Evolutionary conservation across 2,797 vertebrate species (phyloP).

Genomic region (Triplophysa yarkandensis): DNA sequence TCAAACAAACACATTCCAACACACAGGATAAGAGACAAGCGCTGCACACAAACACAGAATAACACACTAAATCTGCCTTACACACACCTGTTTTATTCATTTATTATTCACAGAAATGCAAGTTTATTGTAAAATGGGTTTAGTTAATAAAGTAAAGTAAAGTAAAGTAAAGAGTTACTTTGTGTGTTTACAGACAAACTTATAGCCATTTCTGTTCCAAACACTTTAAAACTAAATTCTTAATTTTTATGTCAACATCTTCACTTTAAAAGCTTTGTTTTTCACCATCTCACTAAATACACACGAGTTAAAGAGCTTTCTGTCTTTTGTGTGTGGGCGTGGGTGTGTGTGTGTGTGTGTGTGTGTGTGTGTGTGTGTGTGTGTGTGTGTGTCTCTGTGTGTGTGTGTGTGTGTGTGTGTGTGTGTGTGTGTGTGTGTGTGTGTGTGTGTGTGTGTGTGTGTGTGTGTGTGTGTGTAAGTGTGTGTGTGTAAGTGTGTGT

Average conservation of each 20-base stretch:
- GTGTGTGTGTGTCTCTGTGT: no score
- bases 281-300: neutral
- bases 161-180: no score
- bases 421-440: no score
- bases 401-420: no score
- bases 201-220: neutral
- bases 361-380: no score
- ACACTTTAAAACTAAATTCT: neutral
- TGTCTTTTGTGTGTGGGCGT: no score
- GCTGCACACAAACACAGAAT: conserved; percentile 11
- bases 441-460: no score
- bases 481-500: no score
- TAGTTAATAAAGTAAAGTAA: neutral
- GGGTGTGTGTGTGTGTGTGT: no score
- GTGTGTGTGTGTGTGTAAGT: no score
- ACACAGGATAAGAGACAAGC: conserved; percentile 38
- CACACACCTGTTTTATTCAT: neutral
- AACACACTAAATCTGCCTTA: neutral
- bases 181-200: neutral
- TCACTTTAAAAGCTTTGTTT: neutral
- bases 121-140: neutral
- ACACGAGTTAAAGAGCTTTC: neutral
- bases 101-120: conserved; percentile 1
- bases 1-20: conserved; percentile 55
- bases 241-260: no score